These are phyloP conservation scores for Carettochelys insculpta DNA, from an alignment of 2,113 vertebrate species.

Conservation along the genomic window DNA sequence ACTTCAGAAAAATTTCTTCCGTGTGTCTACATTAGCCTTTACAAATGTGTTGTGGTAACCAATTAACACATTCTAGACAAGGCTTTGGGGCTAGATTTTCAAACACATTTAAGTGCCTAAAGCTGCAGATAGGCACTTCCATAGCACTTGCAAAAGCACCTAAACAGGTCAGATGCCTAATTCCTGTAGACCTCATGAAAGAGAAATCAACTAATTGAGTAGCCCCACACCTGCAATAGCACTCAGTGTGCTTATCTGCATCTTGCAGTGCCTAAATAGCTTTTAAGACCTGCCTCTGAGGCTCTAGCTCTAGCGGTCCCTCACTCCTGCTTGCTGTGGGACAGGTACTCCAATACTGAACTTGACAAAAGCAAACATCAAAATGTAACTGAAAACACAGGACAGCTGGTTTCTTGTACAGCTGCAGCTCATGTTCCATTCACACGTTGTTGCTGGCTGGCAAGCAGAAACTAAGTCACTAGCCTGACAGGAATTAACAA, in stretches of 20 bases:
- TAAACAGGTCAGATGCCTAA: not conserved
- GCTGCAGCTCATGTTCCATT: not conserved
- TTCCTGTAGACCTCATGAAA: not conserved
- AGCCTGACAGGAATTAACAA: not conserved
- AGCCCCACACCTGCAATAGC: too few relatives aligned
- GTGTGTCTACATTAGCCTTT: not conserved
- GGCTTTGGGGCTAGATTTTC: not conserved
- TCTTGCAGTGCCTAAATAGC: not conserved
- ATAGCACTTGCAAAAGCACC: not conserved
- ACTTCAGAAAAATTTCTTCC: not conserved
- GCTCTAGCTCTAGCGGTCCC: not conserved
- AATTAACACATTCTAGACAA: not conserved
- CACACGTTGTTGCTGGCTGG: not conserved
- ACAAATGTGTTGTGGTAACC: not conserved
- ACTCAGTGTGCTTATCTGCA: not conserved
- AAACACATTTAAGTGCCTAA: too few relatives aligned
- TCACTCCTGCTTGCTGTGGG: not conserved
- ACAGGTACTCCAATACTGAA: not conserved
- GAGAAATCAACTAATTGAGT: not conserved
- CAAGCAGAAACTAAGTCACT: not conserved
- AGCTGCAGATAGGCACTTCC: not conserved
- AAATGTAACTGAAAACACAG: not conserved
- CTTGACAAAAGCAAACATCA: not conserved
- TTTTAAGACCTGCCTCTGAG: not conserved
- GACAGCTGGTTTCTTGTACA: conserved; percentile 4